A percentile compares a stretch with the other conserved stretches of the same genome.
phyloP scores from a whole-genome alignment of 1,140 invertebrate species.

The Rhopalosiphum maidis region DNA sequence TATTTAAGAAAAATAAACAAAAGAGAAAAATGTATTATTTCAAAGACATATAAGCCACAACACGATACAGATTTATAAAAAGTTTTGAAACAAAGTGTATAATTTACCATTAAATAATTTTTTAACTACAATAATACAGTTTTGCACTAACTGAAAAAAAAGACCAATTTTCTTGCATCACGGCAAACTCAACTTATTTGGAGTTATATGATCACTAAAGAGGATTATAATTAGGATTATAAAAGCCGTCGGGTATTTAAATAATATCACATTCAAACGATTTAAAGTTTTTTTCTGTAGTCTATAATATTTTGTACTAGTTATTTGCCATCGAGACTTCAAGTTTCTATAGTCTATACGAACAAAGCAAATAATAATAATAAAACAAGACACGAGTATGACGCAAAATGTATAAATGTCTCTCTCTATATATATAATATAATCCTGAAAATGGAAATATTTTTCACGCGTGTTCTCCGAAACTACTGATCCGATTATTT shows the following conservation, averaged over 20 bases:
- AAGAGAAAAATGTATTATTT: conserved; percentile 8
- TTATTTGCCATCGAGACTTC: background rate
- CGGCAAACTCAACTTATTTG: background rate
- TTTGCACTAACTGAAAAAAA: background rate
- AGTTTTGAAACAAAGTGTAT: background rate
- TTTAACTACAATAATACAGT: background rate
- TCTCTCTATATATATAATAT: too few species aligned
- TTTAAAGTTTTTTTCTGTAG: background rate
- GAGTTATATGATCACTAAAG: background rate
- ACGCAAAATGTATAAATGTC: too few species aligned
- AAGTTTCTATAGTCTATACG: background rate
- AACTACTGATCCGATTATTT: too few species aligned
- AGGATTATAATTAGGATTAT: background rate
- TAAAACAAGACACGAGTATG: too few species aligned
- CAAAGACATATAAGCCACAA: background rate
- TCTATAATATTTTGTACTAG: background rate
- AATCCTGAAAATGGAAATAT: too few species aligned
- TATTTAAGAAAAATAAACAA: background rate
- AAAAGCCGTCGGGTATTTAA: background rate
- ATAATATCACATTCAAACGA: background rate
- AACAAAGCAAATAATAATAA: background rate
- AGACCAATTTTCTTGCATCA: background rate
- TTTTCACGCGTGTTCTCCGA: too few species aligned
- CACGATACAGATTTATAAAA: background rate
- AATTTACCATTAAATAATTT: background rate